Base-by-base conservation (phyloP, 2,888 invertebrate species). In the Dioctria rufipes region DNA sequence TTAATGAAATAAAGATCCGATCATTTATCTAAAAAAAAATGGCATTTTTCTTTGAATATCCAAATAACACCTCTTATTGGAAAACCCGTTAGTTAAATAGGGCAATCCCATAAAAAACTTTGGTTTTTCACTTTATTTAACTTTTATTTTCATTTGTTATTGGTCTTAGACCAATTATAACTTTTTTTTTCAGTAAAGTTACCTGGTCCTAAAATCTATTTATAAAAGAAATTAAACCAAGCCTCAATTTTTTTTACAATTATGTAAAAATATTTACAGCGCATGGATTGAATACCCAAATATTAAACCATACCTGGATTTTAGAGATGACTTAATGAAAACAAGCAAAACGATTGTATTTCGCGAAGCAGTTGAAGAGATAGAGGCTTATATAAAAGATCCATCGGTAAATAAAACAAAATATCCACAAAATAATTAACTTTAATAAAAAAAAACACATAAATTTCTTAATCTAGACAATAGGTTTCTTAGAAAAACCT, bases 221-320 rank as follows among this genome's bases (percentile, higher is more conserved):
- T 25, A 25, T 25, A 25, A 25, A 25, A 25, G 25, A 25, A 25
- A 25, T 25, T 25, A 25, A 25, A 25, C 25, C 25, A 25, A 25
- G 25, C 25, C 25, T 25, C 25, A 25, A 25, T 25, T 25, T 58
- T 73, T 79, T 77, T 46, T 40, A 78, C 39, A 58, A 65, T 49
- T 9, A 51, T 46, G 4, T 5, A 46, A 6, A 46, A 1, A 46
- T 11, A 80, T 63, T 87, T 87, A 78, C 90, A 96, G 96, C 90
- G 97, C 96, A 5, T 98, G 96, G 96, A 96, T 98, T 83, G 96
- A 96, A 86, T 94, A 95, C 84, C 91, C 92, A 83, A 94, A 94
- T 86, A 93, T 98, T 78, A 95, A 95, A 88, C 94, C 94, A 0
- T 98, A 96, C 88, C 91, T 92, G 11, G 93, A 94, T 82, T 94